Base-by-base conservation (phyloP, 2,888 invertebrate genomes). In the Tachina grossa region DNA sequence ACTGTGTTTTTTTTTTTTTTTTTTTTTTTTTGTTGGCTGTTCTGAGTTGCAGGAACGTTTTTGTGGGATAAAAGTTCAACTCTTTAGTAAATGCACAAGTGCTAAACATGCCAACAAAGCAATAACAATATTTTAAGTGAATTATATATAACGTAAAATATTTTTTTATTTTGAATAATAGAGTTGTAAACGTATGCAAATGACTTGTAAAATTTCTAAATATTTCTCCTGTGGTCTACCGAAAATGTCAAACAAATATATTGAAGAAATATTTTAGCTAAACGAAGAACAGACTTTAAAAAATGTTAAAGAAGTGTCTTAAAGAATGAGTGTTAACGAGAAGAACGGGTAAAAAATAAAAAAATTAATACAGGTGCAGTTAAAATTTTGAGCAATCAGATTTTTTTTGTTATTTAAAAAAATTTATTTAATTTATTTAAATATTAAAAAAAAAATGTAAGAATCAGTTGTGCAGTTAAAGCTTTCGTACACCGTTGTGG, bases 131-230 rank as follows among this genome's bases (percentile, higher is more conserved):
- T 83, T 83, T 72, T 49, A 66, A 55, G 41, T 66, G 14, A 82
- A 72, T 77, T 63, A 71, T 66, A 41, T 16, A 41, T 9, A 31
- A 55, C n/a, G 22, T 9, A 41, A 39, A 31, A 31, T 6, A 0
- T 6, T 45, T 43, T 39, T 71, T 41, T n/a, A n/a, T 55, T 63
- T 16, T 65, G 11, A 61, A 69, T 69, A 68, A 75, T 69, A 31
- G 19, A 69, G 78, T 84, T 84, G 47, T 75, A 53, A 69, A 79
- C 61, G 49, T 45, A 84, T 79, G 79, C 75, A 84, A 84, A 79
- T 84, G 83, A 63, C 65, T 63, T 75, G 71, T 16, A 77, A 71
- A 83, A 71, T 59, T 77, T 72, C 13, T 57, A 72, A 77, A 78
- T 53, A 22, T 31, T 78, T 39, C 19, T 66, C 71, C 39, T 76